Evolutionary conservation across 1,140 invertebrate genomes (phyloP), one percentile per base, ranked within the genome.

Genomic region (Brachionus paranguensis): DNA sequence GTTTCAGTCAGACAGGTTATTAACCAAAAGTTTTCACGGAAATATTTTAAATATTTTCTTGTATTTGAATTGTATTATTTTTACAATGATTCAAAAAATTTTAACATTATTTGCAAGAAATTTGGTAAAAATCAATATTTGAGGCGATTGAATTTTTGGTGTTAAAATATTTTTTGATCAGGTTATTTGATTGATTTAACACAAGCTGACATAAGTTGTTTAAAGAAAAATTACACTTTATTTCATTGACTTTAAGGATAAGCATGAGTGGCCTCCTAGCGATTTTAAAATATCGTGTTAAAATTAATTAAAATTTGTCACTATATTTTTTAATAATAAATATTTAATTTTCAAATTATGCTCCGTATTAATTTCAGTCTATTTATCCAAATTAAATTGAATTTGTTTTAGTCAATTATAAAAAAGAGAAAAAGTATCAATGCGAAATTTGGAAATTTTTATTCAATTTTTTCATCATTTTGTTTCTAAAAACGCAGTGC

Each of bases 291-390:
- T 60, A 20, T 20, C 53, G 53, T 60, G 53, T 24, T 60, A 60
- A 60, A 60, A 60, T 60, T 60, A 60, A 60, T 60, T 60, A 60
- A 60, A 60, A 60, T 60, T 60, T 60, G 53, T 60, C 53, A 60
- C 53, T 60, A 17, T 55, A 27, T 60, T 60, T 20, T 20, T 20
- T 24, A 60, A 20, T 60, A 60, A 60, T 60, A 60, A 60, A 60
- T 60, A 60, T 60, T 60, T 60, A 60, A 60, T 60, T 24, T 60
- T 60, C 53, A 60, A 60, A 60, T 60, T 60, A 60, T 60, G 53
- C 20, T 60, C 20, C 53, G 53, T 60, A 24, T 60, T 60, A 24
- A 11, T 60, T 60, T 60, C 53, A 55, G 14, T 55, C n/a, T 55
- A 60, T 60, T 60, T 60, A 60, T 14, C 53, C 8, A 60, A 60